phyloP scores from a whole-genome alignment of 2,888 invertebrate species.

The Invenusta paracnida region DNA sequence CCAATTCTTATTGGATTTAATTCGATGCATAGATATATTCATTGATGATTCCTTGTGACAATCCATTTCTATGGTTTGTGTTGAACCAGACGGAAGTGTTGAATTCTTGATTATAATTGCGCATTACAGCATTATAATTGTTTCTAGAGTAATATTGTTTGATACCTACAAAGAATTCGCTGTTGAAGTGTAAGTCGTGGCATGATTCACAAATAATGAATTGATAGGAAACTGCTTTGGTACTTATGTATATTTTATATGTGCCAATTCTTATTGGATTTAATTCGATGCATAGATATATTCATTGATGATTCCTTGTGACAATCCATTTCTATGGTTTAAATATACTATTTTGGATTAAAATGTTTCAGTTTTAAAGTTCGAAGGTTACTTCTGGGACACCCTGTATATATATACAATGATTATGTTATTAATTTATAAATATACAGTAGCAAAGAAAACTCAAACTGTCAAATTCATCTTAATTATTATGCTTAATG shows the following conservation, averaged over 20 bases:
- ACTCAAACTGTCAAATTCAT: too few species aligned
- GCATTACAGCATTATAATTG: background rate
- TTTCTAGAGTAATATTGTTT: background rate
- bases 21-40: background rate
- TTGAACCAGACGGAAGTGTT: background rate
- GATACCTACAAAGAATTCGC: background rate
- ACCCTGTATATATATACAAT: too few species aligned
- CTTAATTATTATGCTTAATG: too few species aligned
- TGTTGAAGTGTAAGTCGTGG: background rate
- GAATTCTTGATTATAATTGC: background rate
- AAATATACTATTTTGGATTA: background rate
- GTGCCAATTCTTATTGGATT: background rate
- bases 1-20: background rate
- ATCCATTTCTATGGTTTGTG: too few species aligned
- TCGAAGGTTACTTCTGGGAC: background rate
- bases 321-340: too few species aligned
- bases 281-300: background rate
- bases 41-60: background rate
- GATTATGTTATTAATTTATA: too few species aligned
- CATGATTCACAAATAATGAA: background rate
- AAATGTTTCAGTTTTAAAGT: background rate
- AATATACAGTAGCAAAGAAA: too few species aligned
- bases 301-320: background rate
- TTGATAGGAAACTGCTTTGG: background rate
- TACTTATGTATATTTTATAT: background rate